Conservation (phyloP, 2,888 invertebrate genomes). For the Serrognathus titanus region DNA sequence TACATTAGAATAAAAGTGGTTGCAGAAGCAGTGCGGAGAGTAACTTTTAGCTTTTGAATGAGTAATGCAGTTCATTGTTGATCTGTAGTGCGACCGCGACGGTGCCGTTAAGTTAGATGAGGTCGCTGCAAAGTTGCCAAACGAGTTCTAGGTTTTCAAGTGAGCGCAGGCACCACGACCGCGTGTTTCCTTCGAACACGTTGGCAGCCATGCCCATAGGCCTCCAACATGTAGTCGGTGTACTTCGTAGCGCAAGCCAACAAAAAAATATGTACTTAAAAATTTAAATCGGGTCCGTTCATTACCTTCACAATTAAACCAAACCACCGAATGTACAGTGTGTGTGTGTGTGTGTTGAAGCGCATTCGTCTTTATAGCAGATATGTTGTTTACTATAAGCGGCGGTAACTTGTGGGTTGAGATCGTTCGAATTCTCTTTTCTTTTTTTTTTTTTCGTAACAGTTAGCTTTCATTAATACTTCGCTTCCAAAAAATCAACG, state of each 20-base stretch:
- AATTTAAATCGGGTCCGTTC: background rate
- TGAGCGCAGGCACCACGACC: slow-evolving; percentile 19
- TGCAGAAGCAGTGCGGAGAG: no score
- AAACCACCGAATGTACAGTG: no score
- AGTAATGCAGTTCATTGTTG: slow-evolving; percentile 27
- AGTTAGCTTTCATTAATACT: no score
- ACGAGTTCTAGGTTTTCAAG: slow-evolving; percentile 29
- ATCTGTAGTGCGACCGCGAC: slow-evolving; percentile 22
- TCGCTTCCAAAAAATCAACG: no score
- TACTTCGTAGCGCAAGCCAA: background rate
- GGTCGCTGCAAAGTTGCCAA: slow-evolving; percentile 33
- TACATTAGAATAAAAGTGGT: no score
- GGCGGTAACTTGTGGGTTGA: background rate
- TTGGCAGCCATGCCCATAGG: slow-evolving; percentile 14
- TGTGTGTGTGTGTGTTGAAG: background rate
- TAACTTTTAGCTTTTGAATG: slow-evolving; percentile 13
- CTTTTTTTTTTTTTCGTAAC: background rate
- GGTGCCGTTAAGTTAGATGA: slow-evolving; percentile 31
- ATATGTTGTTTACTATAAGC: background rate
- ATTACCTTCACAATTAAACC: background rate
- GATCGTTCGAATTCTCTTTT: background rate
- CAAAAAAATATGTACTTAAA: no score
- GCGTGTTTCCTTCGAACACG: slow-evolving; percentile 11
- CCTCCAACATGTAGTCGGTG: slow-evolving; percentile 6
- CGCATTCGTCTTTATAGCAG: background rate